Conservation (phyloP, 2,888 invertebrate genomes). For the Drosophila algonquin region DNA sequence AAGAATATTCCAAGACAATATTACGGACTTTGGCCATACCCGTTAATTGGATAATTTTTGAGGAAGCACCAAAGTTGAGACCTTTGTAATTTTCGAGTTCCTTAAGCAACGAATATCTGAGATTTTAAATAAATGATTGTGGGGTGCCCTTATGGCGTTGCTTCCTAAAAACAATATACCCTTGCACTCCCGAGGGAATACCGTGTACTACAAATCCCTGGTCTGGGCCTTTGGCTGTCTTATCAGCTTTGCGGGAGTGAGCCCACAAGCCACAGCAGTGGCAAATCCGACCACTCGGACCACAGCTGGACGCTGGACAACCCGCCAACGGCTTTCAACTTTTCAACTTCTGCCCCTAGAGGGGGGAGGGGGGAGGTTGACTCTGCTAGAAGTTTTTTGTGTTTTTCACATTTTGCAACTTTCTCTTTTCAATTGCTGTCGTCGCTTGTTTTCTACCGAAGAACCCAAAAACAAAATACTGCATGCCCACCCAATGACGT, state of each 20-base stretch:
- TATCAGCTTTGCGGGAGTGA: slow-evolving; percentile 45
- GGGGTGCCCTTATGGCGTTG: background rate
- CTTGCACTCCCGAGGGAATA: background rate
- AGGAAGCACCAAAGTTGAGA: background rate
- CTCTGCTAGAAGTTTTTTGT: slow-evolving; percentile 58
- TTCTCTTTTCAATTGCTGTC: slow-evolving; percentile 75
- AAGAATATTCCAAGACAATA: slow-evolving; percentile 9
- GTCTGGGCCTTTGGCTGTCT: slow-evolving; percentile 12
- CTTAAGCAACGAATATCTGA: background rate
- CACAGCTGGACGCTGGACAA: background rate
- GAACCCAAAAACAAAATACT: background rate
- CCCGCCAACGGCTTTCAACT: slow-evolving; percentile 59
- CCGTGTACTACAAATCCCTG: background rate
- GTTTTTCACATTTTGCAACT: slow-evolving; percentile 60
- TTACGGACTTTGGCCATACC: background rate
- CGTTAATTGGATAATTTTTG: background rate
- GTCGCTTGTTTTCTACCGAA: slow-evolving; percentile 22
- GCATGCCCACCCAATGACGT: background rate
- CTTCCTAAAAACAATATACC: background rate
- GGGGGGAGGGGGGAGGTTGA: background rate
- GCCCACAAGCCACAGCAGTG: background rate
- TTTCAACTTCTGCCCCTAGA: slow-evolving; percentile 48
- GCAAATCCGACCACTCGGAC: background rate
- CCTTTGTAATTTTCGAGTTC: background rate
- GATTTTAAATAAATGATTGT: too few species aligned